Evolutionary conservation across 2,888 invertebrate genomes (phyloP).

Genomic region (Euzophera pinguis): DNA sequence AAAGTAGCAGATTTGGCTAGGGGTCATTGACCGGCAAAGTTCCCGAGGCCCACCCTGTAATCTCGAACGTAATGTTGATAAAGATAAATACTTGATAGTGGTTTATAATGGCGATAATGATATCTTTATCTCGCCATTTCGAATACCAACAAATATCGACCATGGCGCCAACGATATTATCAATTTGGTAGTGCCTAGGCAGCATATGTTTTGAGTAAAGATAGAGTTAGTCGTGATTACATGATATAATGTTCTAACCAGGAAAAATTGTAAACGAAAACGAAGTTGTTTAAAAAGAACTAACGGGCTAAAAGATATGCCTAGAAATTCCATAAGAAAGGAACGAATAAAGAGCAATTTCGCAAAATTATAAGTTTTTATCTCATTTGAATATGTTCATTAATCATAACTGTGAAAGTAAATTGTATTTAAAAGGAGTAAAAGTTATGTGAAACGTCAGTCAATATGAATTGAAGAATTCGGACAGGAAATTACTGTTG

Average conservation of each 20-base stretch:
- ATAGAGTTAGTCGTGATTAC: no score
- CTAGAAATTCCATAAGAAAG: no score
- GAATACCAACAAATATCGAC: conserved; percentile 5
- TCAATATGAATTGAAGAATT: conserved; percentile 35
- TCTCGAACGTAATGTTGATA: conserved; percentile 43
- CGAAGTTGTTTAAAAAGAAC: no score
- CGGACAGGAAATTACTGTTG: conserved; percentile 53
- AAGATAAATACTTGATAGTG: conserved; percentile 36
- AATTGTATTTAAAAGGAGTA: conserved; percentile 16
- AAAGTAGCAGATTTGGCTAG: conserved; percentile 67
- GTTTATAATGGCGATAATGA: conserved; percentile 20
- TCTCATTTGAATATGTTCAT: neutral
- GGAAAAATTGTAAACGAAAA: no score
- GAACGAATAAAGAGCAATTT: no score
- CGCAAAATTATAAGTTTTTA: neutral
- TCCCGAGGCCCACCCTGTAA: conserved; percentile 56
- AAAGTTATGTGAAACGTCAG: conserved; percentile 42
- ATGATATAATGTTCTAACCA: no score
- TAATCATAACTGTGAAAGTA: neutral
- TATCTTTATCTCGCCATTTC: conserved; percentile 15
- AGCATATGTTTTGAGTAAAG: no score
- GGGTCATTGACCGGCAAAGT: conserved; percentile 61
- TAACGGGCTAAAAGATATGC: no score
- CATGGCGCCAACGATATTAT: neutral
- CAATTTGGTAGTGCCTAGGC: neutral